Evolutionary conservation across 2,113 vertebrate genomes (phyloP).

Genomic region (Nannobrachium achirus): DNA sequence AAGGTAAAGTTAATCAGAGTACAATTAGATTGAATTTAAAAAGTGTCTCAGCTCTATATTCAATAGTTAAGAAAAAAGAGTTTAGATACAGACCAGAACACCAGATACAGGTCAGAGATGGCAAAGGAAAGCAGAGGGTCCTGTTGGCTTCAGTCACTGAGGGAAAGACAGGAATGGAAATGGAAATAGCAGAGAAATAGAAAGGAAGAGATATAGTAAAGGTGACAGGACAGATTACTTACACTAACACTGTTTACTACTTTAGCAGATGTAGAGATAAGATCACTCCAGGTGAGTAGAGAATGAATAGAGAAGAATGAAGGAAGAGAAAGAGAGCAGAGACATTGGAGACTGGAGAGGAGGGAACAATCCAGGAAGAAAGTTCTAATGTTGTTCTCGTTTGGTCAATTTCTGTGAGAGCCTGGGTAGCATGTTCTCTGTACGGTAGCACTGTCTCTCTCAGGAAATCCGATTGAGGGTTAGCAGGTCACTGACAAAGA

Average conservation of each 20-base stretch:
- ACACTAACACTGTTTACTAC: constrained; percentile 7
- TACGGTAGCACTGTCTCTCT: constrained; percentile 5
- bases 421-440: constrained; percentile 3
- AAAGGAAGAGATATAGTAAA: constrained; percentile 34
- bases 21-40: too few relatives aligned
- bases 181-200: constrained; percentile 50
- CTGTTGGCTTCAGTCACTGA: constrained; percentile 52
- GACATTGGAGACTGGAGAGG: neutral
- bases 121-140: constrained; percentile 61
- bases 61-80: constrained; percentile 11
- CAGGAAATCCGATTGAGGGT: constrained; percentile 7
- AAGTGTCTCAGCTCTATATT: neutral
- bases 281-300: constrained; percentile 2
- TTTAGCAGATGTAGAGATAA: constrained; percentile 5
- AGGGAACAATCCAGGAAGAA: neutral
- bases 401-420: constrained; percentile 5
- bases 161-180: constrained; percentile 34
- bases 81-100: constrained; percentile 67
- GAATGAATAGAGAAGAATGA: neutral
- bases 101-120: constrained; percentile 60
- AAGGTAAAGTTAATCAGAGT: too few relatives aligned
- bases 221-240: constrained; percentile 18
- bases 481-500: neutral
- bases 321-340: constrained; percentile 4
- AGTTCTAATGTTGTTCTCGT: constrained; percentile 26